Conservation (phyloP, 2,113 vertebrate species). For the Probosciger aterrimus region DNA sequence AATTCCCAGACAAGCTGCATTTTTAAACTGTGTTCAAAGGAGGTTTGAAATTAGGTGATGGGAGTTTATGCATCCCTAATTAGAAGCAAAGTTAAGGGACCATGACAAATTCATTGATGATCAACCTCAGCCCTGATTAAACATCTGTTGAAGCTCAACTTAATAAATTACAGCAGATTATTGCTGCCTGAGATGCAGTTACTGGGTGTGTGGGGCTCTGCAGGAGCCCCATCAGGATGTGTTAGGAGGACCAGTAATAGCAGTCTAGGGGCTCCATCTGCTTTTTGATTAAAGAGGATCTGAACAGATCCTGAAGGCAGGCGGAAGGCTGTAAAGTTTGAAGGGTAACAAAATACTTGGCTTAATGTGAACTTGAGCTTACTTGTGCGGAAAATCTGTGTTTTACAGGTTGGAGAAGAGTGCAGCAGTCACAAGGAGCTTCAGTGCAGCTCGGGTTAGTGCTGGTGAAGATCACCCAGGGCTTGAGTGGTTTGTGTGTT, state of each 20-base stretch:
- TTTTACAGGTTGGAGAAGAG: neutral
- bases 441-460: neutral
- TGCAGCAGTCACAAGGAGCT: neutral
- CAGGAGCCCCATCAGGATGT: accelerated
- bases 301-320: neutral
- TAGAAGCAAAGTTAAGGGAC: neutral
- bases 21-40: neutral
- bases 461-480: neutral
- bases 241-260: neutral
- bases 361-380: neutral
- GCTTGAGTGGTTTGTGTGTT: neutral
- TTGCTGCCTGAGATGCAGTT: neutral
- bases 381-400: neutral
- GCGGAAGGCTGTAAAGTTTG: neutral
- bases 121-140: neutral
- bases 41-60: neutral
- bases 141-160: neutral
- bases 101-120: neutral
- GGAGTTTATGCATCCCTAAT: neutral
- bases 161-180: neutral
- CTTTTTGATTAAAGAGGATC: neutral
- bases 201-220: neutral
- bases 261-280: neutral
- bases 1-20: neutral
- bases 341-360: neutral